Conservation (phyloP, 2,113 vertebrate genomes). For the Podilymbus podiceps region DNA sequence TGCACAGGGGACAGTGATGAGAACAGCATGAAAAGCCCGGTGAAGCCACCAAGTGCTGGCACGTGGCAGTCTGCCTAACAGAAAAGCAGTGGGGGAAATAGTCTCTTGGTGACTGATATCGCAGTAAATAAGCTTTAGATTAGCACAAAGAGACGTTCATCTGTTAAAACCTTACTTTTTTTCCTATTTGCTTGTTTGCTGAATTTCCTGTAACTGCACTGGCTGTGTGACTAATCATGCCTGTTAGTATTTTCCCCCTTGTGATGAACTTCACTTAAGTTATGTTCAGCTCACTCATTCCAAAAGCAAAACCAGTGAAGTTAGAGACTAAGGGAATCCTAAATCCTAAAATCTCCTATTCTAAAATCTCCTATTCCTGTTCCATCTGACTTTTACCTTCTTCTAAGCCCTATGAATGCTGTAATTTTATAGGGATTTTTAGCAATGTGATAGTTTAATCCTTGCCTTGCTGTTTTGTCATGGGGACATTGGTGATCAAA, state of each 20-base stretch:
- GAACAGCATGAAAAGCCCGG: neutral
- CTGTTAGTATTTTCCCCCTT: neutral
- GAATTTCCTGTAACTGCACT: neutral
- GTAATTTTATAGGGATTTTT: neutral
- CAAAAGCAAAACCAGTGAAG: neutral
- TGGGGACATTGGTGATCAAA: neutral
- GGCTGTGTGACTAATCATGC: neutral
- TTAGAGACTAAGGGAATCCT: neutral
- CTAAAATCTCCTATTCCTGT: neutral
- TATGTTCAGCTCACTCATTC: neutral
- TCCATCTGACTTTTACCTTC: neutral
- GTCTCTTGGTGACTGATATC: neutral
- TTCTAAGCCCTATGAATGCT: neutral
- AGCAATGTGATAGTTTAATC: neutral
- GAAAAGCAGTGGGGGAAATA: neutral
- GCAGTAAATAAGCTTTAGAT: slow-evolving; percentile 8
- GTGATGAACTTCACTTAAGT: neutral
- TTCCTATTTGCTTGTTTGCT: neutral
- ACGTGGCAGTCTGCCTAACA: neutral
- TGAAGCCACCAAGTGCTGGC: slow-evolving; percentile 20
- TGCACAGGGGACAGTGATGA: neutral
- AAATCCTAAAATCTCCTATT: neutral
- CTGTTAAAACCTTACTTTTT: neutral
- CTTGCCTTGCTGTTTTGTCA: neutral
- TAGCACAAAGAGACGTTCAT: neutral